phyloP scores from a whole-genome alignment of 2,888 invertebrate genomes.

The Drosophila buzzatii region DNA sequence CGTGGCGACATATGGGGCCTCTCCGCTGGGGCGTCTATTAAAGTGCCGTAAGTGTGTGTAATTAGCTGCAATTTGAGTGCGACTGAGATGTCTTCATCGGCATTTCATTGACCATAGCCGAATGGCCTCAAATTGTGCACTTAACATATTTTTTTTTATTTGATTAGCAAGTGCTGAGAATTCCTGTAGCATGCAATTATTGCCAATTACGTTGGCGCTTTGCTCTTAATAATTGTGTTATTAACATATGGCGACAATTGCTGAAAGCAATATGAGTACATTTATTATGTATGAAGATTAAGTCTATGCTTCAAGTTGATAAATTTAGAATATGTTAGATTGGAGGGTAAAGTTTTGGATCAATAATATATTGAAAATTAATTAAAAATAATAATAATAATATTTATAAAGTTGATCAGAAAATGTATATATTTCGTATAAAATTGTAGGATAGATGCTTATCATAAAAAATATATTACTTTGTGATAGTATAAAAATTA shows the following conservation, averaged over 20 bases:
- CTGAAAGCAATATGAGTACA: not conserved
- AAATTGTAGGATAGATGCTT: too few relatives aligned
- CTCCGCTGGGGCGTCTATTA: conserved; percentile 63
- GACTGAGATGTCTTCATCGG: conserved; percentile 55
- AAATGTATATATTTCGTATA: too few relatives aligned
- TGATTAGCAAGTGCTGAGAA: conserved; percentile 48
- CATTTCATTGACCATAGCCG: conserved; percentile 61
- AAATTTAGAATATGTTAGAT: too few relatives aligned
- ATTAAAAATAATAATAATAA: too few relatives aligned
- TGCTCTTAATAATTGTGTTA: conserved; percentile 32
- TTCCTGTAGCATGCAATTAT: conserved; percentile 52
- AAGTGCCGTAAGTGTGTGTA: conserved; percentile 49
- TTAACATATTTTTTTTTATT: conserved; percentile 47
- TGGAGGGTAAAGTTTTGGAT: too few relatives aligned
- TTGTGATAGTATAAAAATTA: too few relatives aligned
- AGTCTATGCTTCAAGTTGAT: not conserved
- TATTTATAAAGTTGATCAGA: too few relatives aligned
- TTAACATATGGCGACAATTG: conserved; percentile 47
- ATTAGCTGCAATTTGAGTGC: conserved; percentile 72
- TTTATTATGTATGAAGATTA: not conserved
- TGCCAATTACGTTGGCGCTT: conserved; percentile 30
- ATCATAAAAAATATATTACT: too few relatives aligned
- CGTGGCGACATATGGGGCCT: conserved; percentile 55
- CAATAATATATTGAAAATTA: not conserved
- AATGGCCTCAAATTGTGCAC: conserved; percentile 58